Base-by-base conservation (phyloP, 2,113 vertebrate species). In the Hemiprocne comata region DNA sequence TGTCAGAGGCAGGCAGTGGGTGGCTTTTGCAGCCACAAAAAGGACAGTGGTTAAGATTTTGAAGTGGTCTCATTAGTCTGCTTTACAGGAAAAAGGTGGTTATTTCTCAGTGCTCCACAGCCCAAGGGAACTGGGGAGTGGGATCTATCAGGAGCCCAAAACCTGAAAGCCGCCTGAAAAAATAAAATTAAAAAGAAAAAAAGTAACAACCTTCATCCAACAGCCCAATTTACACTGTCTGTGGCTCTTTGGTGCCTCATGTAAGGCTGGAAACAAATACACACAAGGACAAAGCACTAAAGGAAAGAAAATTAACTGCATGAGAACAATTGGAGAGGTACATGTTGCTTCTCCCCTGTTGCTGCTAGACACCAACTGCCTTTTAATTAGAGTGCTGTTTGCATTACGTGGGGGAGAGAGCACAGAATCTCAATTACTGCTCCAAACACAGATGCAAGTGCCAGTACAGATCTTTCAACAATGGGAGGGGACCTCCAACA, bases 361-460 rank as follows among this genome's bases (percentile, higher is more conserved):
- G 94, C 94, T 86, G 64, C 90, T 81, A 92, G 85, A 86, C 53
- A 74, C 69, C 80, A 92, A 92, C 61, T 75, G 90, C 88, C 73
- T 91, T 95, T 96, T 96, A 95, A 95, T 96, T 94, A 95, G 65
- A 87, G 50, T 55, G 53, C 73, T 78, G 53, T 92, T 93, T 92
- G 88, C 61, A 46, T 72, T 87, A 60, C 20, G 3, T 9, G 28
- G 18, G 79, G 88, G 38, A 84, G 34, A 61, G 11, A 61, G 60
- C 74, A 81, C 38, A 89, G 93, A 94, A 93, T 88, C 76, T 89
- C 58, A 93, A 93, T 90, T 61, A 88, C 53, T 91, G 65, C 76
- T 38, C 73, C 64, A 80, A 92, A 95, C 26, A 88, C 21, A 57
- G 64, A 80, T 20, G 13, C 8, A 64, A 85, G 20, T 17, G 12